A percentile compares a stretch with the other conserved stretches of the same genome.
phyloP scores from a whole-genome alignment of 2,113 vertebrate genomes.

The Trogon melanurus region DNA sequence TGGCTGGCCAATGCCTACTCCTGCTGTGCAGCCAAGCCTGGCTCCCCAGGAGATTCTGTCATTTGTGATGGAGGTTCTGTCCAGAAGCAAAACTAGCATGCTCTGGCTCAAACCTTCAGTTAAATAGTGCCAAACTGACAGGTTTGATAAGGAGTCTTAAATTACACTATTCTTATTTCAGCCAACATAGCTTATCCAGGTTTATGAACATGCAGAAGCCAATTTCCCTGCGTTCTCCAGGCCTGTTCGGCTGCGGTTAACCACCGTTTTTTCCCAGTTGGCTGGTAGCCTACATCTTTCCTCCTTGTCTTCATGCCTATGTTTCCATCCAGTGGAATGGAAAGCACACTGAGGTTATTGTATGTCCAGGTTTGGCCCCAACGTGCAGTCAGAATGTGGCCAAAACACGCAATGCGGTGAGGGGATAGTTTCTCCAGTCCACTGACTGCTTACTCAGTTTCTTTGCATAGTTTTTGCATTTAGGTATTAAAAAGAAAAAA shows the following conservation, averaged over 20 bases:
- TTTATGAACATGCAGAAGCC: background rate
- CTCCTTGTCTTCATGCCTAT: rapidly evolving
- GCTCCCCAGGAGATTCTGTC: background rate
- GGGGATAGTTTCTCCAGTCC: background rate
- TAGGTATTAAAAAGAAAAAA: background rate
- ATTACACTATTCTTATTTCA: background rate
- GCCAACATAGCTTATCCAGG: background rate
- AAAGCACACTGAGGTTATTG: background rate
- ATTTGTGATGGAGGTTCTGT: background rate
- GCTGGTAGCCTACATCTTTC: background rate
- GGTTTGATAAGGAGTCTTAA: background rate
- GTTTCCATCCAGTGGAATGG: background rate
- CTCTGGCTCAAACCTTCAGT: background rate
- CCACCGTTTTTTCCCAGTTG: background rate
- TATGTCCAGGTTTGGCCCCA: background rate
- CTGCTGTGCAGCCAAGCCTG: background rate
- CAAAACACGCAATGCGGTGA: background rate
- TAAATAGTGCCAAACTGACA: background rate
- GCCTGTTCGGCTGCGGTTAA: background rate
- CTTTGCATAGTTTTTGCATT: background rate
- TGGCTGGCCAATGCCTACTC: background rate
- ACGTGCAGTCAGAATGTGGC: background rate
- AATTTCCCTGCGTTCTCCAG: background rate
- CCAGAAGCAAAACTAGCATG: background rate
- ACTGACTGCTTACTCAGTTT: background rate